A percentile compares a stretch with the other conserved stretches of the same genome.
Conservation (phyloP, 2,113 vertebrate genomes). For the Cynoglossus semilaevis region DNA sequence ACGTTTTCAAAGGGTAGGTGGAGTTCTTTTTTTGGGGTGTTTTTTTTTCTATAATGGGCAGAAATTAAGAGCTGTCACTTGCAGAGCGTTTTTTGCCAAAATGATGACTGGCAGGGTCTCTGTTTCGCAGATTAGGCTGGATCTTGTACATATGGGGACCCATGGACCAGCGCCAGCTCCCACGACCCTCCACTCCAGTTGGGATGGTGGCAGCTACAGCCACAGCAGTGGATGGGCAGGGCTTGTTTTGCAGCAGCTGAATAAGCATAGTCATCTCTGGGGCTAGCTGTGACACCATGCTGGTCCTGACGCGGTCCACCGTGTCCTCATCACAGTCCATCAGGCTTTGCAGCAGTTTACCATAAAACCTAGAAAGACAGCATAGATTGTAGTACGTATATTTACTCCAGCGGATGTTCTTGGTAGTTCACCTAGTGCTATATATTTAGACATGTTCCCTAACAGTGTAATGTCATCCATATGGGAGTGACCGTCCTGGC, state of each 20-base stretch:
- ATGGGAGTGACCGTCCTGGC: slow-evolving; percentile 37
- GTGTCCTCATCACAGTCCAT: slow-evolving; percentile 93
- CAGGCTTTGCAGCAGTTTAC: slow-evolving; percentile 89
- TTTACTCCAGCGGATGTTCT: not conserved
- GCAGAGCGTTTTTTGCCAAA: slow-evolving; percentile 83
- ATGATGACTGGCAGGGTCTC: slow-evolving; percentile 68
- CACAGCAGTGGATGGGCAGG: slow-evolving; percentile 80
- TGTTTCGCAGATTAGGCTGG: slow-evolving; percentile 79
- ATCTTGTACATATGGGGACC: slow-evolving; percentile 78
- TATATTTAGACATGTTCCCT: too few relatives aligned
- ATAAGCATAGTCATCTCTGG: slow-evolving; percentile 95
- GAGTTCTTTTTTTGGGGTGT: not conserved
- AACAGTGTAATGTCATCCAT: slow-evolving; percentile 33
- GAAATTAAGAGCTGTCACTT: slow-evolving; percentile 82
- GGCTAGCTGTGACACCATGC: slow-evolving; percentile 91
- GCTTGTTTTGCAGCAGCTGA: slow-evolving; percentile 92
- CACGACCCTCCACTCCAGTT: slow-evolving; percentile 78
- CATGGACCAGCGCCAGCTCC: slow-evolving; percentile 80
- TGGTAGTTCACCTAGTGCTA: not conserved
- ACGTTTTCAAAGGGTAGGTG: slow-evolving; percentile 51
- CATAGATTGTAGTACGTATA: not conserved
- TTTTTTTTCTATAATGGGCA: slow-evolving; percentile 36
- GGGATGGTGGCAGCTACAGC: slow-evolving; percentile 77
- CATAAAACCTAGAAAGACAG: slow-evolving; percentile 85
- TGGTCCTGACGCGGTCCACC: slow-evolving; percentile 85